These are phyloP conservation scores for Crax fasciolata DNA, from an alignment of 2,797 vertebrate species.

Conservation along the genomic window DNA sequence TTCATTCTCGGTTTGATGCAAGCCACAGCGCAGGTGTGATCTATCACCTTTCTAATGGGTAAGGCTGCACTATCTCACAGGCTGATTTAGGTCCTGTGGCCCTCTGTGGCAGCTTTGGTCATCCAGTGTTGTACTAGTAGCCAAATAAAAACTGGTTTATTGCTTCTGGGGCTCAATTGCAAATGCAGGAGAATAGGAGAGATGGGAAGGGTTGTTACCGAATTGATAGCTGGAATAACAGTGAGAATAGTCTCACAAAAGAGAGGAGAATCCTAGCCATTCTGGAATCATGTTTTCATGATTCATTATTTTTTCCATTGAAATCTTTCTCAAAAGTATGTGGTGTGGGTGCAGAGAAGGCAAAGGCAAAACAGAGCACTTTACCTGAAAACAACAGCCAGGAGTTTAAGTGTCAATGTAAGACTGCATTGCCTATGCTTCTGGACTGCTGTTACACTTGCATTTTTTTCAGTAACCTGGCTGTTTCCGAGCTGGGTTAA, in stretches of 20 bases:
- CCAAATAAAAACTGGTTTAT: background rate
- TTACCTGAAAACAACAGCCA: background rate
- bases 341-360: background rate
- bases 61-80: rapidly evolving
- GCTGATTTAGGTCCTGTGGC: background rate
- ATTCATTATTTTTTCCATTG: background rate
- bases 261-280: background rate
- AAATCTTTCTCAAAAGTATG: background rate
- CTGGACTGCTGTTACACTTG: background rate
- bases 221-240: background rate
- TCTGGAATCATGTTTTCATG: background rate
- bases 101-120: background rate
- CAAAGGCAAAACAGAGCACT: background rate
- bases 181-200: background rate
- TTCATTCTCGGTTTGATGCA: background rate
- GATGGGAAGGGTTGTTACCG: background rate
- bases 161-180: background rate
- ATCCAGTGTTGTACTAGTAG: background rate
- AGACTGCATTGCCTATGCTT: background rate
- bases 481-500: background rate
- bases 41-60: background rate
- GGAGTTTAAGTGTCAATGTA: background rate
- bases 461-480: background rate
- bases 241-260: background rate
- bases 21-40: background rate